These are phyloP conservation scores for Zoanthus sansibaricus DNA, from an alignment of 92 coral and sea anemone genomes.

Conservation along the genomic window DNA sequence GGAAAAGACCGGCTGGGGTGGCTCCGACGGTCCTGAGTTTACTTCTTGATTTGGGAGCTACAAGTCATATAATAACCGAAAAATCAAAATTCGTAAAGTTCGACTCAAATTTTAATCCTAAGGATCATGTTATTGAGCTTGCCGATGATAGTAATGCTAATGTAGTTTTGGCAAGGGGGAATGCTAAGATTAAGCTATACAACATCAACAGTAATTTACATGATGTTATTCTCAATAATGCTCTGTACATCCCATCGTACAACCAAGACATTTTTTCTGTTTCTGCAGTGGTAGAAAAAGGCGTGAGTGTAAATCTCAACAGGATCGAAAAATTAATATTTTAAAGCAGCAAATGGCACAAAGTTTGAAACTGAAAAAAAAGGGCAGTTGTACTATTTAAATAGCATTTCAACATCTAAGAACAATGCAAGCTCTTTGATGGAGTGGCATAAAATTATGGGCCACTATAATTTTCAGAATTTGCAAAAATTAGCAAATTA, in stretches of 20 bases:
- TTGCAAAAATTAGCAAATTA: background rate
- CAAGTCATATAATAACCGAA: background rate
- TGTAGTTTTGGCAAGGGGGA: background rate
- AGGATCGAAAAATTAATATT: background rate
- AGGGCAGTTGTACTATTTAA: background rate
- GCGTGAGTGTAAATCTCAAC: background rate
- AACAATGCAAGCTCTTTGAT: background rate
- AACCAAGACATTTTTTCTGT: background rate
- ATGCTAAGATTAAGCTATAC: background rate
- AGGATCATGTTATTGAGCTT: background rate
- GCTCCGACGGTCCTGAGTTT: background rate
- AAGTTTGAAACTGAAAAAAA: background rate
- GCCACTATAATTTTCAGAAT: background rate
- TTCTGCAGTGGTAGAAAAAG: background rate
- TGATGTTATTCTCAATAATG: background rate
- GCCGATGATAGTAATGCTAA: background rate
- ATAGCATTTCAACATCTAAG: background rate
- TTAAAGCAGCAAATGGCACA: background rate
- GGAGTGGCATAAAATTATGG: background rate
- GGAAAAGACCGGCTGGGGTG: too few relatives aligned
- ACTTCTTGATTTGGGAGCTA: background rate
- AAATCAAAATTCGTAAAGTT: background rate
- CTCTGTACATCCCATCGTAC: background rate
- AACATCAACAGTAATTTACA: background rate
- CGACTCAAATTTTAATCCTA: background rate